Evolutionary conservation across 1,140 invertebrate species (phyloP), one percentile per base, ranked within the genome.

Genomic region (Choristoneura fumiferana): DNA sequence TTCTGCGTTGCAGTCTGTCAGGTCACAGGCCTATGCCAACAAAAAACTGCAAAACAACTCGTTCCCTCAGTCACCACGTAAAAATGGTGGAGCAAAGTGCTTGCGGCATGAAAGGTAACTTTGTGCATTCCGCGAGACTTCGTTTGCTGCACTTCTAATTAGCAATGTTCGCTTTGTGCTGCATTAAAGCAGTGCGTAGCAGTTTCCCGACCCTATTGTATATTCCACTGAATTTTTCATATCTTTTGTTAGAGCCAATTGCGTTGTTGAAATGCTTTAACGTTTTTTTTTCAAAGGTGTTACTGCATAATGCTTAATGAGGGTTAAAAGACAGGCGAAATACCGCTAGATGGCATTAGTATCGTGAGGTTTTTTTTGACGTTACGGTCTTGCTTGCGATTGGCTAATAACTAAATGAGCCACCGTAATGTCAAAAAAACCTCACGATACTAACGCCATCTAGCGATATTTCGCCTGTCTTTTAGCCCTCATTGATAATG

Each of bases 101-200:
- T n/a, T 62, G 22, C 58, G 49, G 35, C 52, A 57, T 62, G 58
- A 65, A 53, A 37, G 56, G 62, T 35, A 65, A 69, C 62, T 69
- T 65, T 65, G 62, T 65, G 63, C 56, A 56, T 40, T 43, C 54
- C 12, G 52, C 53, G 40, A 36, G 55, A 58, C 37, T 15, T 12
- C 39, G 29, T 10, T 49, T 10, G 29, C 43, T 49, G 58, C 60
- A 57, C 62, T 68, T 62, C 63, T 69, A 69, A 69, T 69, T 69
- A 69, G 60, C 57, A 62, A 61, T 60, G 55, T 58, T 40, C 45
- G 36, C 56, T 57, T 45, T 45, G 39, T 57, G 33, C 38, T 33
- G 22, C 40, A 43, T 43, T 10, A 43, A 43, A 43, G 40, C 10
- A 49, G 43, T 49, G 43, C 43, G 43, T 49, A 5, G n/a, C n/a